These are phyloP conservation scores for Ciona savignyi DNA, from an alignment of 23 tunicate species.

Conservation along the genomic window DNA sequence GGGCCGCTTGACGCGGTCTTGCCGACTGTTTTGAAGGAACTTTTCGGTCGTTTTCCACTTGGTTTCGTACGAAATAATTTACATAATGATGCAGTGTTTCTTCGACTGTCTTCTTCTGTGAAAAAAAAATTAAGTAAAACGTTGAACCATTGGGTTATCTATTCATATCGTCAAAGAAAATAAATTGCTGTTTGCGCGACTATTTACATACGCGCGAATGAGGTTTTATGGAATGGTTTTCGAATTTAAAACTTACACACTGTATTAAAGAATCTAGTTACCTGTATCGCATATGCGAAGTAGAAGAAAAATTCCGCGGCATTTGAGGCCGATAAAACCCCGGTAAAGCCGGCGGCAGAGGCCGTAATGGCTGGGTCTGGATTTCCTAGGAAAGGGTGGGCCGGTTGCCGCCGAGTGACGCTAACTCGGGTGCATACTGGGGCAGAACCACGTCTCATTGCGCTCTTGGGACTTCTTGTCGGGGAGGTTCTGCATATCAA, in stretches of 20 bases:
- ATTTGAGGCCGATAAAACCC: constrained; percentile 15
- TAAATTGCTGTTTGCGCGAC: neutral
- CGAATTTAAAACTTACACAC: too few species aligned
- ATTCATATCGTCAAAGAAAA: too few species aligned
- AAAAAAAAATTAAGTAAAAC: neutral
- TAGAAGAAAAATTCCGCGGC: constrained; percentile 49
- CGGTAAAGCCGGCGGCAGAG: neutral
- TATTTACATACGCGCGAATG: too few species aligned
- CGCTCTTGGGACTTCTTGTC: constrained; percentile 7
- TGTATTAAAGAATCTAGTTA: neutral
- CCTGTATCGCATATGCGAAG: constrained; percentile 61
- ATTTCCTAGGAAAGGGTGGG: constrained; percentile 21
- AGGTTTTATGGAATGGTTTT: too few species aligned
- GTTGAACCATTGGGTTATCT: too few species aligned
- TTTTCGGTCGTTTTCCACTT: neutral
- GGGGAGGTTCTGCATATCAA: neutral
- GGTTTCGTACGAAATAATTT: neutral
- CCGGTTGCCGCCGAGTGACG: constrained; percentile 1
- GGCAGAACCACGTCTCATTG: constrained; percentile 9
- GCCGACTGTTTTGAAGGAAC: neutral
- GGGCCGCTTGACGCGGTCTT: neutral
- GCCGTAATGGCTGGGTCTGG: neutral
- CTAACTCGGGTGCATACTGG: constrained; percentile 4
- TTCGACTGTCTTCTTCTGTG: constrained; percentile 22
- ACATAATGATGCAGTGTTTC: constrained; percentile 47